Conservation (phyloP, 2,888 invertebrate species). For the Drosophila mercatorum region DNA sequence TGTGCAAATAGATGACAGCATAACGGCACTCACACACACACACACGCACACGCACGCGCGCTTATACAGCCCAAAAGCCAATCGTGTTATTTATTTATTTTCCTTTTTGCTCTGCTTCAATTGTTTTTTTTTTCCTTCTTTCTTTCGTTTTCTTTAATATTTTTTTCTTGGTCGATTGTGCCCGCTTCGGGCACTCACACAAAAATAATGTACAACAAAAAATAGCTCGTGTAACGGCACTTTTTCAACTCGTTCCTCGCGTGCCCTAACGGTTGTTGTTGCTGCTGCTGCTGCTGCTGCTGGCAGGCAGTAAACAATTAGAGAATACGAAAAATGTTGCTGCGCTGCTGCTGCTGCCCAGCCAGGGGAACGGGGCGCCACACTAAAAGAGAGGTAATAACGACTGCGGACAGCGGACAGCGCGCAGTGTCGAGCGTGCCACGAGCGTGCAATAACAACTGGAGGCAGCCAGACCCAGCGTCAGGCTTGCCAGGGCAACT, state of each 20-base stretch:
- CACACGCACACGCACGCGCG: conserved; percentile 3
- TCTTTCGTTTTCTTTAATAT: background rate
- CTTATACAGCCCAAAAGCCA: conserved; percentile 1
- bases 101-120: background rate
- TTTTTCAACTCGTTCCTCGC: background rate
- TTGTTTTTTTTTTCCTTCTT: background rate
- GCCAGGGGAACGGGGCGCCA: background rate
- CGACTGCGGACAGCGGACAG: background rate
- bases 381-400: no score
- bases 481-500: conserved; percentile 33
- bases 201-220: background rate
- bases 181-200: conserved; percentile 6
- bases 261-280: conserved; percentile 3
- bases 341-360: background rate
- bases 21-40: conserved; percentile 12
- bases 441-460: conserved; percentile 65
- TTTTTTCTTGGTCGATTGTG: conserved; percentile 12
- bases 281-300: background rate
- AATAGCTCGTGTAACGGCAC: conserved; percentile 2
- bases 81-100: conserved; percentile 9
- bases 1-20: conserved; percentile 41
- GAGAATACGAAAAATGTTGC: conserved; percentile 12
- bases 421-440: conserved; percentile 37
- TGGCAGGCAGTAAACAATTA: conserved; percentile 16
- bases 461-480: conserved; percentile 16